These are phyloP conservation scores for Bucco capensis DNA, from an alignment of 2,113 vertebrate species.

Conservation along the genomic window DNA sequence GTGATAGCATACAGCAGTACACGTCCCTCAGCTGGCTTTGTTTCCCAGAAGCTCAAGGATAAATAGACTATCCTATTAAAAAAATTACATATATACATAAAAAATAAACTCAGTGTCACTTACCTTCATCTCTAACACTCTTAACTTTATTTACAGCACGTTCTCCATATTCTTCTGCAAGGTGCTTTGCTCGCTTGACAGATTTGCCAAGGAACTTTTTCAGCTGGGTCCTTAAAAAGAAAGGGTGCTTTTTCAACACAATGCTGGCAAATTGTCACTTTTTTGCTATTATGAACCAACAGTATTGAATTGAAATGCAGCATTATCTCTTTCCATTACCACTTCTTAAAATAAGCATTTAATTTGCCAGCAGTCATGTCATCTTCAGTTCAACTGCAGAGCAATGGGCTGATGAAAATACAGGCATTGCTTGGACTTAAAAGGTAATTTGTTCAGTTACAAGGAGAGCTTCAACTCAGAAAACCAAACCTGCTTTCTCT, in stretches of 20 bases:
- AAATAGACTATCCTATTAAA: neutral
- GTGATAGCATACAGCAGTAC: neutral
- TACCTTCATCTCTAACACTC: conserved; percentile 96
- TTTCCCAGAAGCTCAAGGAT: neutral
- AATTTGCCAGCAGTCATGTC: neutral
- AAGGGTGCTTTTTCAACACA: neutral
- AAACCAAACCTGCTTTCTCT: neutral
- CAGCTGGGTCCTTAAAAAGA: conserved; percentile 84
- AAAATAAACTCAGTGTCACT: neutral
- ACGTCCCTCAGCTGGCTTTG: neutral
- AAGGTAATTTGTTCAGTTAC: neutral
- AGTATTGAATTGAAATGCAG: neutral
- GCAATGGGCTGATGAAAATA: neutral
- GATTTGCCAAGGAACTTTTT: conserved; percentile 98
- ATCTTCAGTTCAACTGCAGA: neutral
- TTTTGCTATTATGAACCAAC: neutral
- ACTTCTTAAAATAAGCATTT: neutral
- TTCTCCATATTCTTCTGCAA: conserved; percentile 96
- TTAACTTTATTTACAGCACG: conserved; percentile 98
- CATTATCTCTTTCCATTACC: neutral
- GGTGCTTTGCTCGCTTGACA: conserved; percentile 93
- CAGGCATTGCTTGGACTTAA: neutral
- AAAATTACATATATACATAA: neutral
- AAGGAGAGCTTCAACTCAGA: neutral
- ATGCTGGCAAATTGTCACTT: neutral